Percentiles rank a stretch among this genome's conserved stretches.
Evolutionary conservation across 2,113 vertebrate species (phyloP).

Genomic region (Gopherus flavomarginatus): DNA sequence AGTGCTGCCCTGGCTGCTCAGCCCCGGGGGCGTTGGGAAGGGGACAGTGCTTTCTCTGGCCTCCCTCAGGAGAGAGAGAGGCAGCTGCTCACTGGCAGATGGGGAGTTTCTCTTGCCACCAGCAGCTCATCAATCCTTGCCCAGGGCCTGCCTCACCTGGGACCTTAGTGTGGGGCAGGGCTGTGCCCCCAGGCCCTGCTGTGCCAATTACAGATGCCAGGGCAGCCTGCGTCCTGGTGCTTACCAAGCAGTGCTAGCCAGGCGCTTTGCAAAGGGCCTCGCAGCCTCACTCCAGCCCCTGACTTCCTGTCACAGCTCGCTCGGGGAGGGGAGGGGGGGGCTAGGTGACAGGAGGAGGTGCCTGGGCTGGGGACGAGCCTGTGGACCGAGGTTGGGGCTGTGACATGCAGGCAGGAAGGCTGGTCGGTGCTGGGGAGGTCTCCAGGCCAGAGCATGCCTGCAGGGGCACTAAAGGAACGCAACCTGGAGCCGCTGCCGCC

Average conservation of each 20-base stretch:
- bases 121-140: neutral
- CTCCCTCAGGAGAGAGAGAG: neutral
- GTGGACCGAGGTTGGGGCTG: neutral
- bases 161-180: fast-evolving
- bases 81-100: neutral
- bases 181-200: neutral
- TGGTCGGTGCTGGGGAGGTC: no score
- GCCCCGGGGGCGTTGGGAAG: neutral
- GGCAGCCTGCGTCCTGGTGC: fast-evolving
- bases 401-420: neutral
- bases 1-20: neutral
- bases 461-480: neutral
- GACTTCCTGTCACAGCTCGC: fast-evolving
- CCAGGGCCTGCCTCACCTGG: neutral
- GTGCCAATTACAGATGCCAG: neutral
- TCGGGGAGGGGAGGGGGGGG: fast-evolving
- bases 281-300: fast-evolving
- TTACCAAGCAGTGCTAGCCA: neutral
- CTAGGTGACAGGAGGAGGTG: fast-evolving
- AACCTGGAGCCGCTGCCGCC: fast-evolving
- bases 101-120: neutral
- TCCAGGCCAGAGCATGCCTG: neutral
- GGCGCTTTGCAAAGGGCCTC: fast-evolving
- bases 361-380: neutral
- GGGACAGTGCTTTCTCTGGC: neutral